phyloP scores from a whole-genome alignment of 2,888 invertebrate genomes.

The Trilocha varians region DNA sequence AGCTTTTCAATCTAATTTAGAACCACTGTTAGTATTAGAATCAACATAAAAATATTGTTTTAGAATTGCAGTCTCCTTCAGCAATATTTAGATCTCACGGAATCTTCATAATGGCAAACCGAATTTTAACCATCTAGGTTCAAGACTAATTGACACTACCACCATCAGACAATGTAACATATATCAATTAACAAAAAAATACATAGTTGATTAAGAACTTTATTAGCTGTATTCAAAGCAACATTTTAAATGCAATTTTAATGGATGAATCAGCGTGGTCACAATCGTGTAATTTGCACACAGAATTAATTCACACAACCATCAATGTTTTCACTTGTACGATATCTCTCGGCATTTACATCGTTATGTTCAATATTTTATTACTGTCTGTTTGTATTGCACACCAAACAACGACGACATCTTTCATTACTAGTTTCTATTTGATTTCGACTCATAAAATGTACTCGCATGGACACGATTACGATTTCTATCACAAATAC shows the following conservation, averaged over 20 bases:
- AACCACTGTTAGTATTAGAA: too few relatives aligned
- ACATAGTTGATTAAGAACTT: too few relatives aligned
- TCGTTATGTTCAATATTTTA: constrained; percentile 65
- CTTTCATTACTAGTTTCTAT: constrained; percentile 72
- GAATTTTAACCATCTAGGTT: too few relatives aligned
- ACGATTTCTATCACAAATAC: constrained; percentile 69
- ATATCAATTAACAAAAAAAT: too few relatives aligned
- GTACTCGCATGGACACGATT: constrained; percentile 58
- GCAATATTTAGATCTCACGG: too few relatives aligned
- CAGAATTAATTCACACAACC: constrained; percentile 23
- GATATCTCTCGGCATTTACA: constrained; percentile 51
- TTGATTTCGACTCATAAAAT: constrained; percentile 69
- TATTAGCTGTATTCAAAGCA: background rate
- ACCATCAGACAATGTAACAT: too few relatives aligned
- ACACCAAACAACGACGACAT: constrained; percentile 63
- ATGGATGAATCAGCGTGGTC: background rate
- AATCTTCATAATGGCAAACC: too few relatives aligned
- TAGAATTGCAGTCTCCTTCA: too few relatives aligned
- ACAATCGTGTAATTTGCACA: constrained; percentile 12
- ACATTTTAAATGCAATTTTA: background rate
- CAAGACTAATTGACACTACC: too few relatives aligned
- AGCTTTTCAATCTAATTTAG: too few relatives aligned
- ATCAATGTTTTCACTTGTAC: constrained; percentile 38
- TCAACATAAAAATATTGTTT: too few relatives aligned
- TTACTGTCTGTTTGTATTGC: constrained; percentile 58